Evolutionary conservation across 2,113 vertebrate genomes (phyloP).

Genomic region (Oreochromis niloticus): DNA sequence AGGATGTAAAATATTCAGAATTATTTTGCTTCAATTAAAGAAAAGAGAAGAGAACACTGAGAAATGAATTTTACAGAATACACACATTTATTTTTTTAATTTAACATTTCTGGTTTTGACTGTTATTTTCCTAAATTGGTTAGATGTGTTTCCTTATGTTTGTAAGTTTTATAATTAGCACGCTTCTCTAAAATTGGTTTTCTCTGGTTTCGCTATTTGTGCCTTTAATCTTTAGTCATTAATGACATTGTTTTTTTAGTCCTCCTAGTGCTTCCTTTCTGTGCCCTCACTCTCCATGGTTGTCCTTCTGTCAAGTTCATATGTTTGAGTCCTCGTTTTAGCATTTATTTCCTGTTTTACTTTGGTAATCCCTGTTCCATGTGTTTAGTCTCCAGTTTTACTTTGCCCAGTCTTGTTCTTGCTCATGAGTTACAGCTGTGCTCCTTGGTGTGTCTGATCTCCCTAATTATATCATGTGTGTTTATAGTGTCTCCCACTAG

Average conservation of each 20-base stretch:
- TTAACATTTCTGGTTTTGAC: not conserved
- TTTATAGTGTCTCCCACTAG: not conserved
- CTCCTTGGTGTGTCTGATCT: not conserved
- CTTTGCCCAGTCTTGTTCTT: not conserved
- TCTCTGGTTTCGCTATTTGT: not conserved
- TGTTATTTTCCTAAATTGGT: not conserved
- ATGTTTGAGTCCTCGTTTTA: not conserved
- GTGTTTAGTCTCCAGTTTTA: not conserved
- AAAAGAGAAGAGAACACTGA: not conserved
- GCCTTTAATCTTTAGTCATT: not conserved
- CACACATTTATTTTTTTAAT: not conserved
- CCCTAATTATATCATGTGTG: too few relatives aligned
- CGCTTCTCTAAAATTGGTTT: not conserved
- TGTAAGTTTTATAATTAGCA: not conserved
- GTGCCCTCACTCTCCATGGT: not conserved
- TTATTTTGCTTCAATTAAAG: not conserved
- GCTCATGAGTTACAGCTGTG: not conserved
- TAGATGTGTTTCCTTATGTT: not conserved
- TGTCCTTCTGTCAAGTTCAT: rapidly evolving
- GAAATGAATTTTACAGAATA: not conserved
- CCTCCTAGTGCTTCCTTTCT: not conserved
- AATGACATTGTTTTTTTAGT: not conserved
- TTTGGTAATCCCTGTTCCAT: not conserved
- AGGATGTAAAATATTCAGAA: not conserved
- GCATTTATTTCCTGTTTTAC: not conserved